Base-by-base conservation (phyloP, 92 coral and sea anemone genomes). In the Parazoanthus atlanticus region DNA sequence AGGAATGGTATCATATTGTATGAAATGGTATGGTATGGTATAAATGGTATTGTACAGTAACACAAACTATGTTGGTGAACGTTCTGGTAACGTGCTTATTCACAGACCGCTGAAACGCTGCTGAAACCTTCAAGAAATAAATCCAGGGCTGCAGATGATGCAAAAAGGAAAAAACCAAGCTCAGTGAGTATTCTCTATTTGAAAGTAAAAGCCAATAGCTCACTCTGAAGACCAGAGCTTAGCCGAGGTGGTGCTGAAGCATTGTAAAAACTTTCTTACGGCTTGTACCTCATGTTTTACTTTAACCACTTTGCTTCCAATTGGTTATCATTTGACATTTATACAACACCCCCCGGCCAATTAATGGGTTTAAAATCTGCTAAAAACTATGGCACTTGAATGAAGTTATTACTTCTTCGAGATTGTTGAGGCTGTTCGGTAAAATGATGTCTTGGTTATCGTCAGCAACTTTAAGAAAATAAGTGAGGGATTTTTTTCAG, bases 81-180 rank as follows among this genome's bases (percentile, higher is more conserved):
- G 1, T 61, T 61, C 69, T 61, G 10, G 69, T 19, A 5, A 19
- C 28, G n/a, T 29, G 21, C 3, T 41, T 41, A 30, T 5, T 17
- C 31, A 12, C 78, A 84, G 87, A 43, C 87, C 13, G 28, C 86
- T 25, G 87, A 69, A 3, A 41, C 65, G 40, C 34, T 3, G 26
- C 26, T 17, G 21, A 84, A 70, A 47, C 58, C 78, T 69, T 66
- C 76, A n/a, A 84, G 67, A 66, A 31, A 21, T 7, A 84, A 84
- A 11, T 29, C 43, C 38, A 84, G n/a, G 31, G 61, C 76, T 65
- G 58, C 52, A 26, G 86, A 67, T 40, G 86, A 82, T 10, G 47
- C 78, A 8, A 70, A 43, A 29, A 36, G 52, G 34, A 82, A 71
- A 41, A 84, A 84, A 49, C 0, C 78, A 43, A 84, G 78, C 47